Evolutionary conservation across 2,888 invertebrate genomes (phyloP).

Genomic region (Panopea generosa): DNA sequence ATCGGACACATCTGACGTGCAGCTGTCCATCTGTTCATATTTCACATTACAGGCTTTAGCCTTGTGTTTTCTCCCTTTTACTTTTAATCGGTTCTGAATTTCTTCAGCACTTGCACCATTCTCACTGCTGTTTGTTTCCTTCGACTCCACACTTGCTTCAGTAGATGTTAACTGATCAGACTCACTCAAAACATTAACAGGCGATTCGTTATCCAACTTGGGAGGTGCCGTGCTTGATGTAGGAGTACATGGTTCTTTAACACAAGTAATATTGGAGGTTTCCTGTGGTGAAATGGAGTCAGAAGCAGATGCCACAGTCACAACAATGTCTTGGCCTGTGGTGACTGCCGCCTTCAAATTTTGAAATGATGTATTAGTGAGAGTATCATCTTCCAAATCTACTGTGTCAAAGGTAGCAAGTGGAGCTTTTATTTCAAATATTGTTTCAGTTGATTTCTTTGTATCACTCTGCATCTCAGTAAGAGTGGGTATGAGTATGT

Average conservation of each 20-base stretch:
- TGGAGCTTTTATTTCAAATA: conserved; percentile 72
- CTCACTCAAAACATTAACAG: conserved; percentile 22
- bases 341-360: background rate
- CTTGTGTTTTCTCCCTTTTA: conserved; percentile 55
- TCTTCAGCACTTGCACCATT: conserved; percentile 60
- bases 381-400: conserved; percentile 73
- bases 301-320: background rate
- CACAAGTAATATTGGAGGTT: background rate
- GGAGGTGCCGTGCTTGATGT: conserved; percentile 21
- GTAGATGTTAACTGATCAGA: conserved; percentile 20
- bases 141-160: conserved; percentile 33
- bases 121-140: conserved; percentile 50
- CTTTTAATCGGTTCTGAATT: conserved; percentile 47
- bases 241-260: conserved; percentile 15
- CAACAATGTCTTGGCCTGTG: background rate
- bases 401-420: conserved; percentile 81
- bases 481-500: conserved; percentile 18
- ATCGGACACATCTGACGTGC: conserved; percentile 58
- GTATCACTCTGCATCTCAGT: conserved; percentile 36
- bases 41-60: conserved; percentile 54
- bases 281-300: background rate
- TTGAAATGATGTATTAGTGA: background rate
- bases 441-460: conserved; percentile 56
- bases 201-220: conserved; percentile 19
- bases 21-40: conserved; percentile 56